Evolutionary conservation across 92 coral and sea anemone species (phyloP), one percentile per base, ranked within the genome.

Genomic region (Phenganax subtilis): DNA sequence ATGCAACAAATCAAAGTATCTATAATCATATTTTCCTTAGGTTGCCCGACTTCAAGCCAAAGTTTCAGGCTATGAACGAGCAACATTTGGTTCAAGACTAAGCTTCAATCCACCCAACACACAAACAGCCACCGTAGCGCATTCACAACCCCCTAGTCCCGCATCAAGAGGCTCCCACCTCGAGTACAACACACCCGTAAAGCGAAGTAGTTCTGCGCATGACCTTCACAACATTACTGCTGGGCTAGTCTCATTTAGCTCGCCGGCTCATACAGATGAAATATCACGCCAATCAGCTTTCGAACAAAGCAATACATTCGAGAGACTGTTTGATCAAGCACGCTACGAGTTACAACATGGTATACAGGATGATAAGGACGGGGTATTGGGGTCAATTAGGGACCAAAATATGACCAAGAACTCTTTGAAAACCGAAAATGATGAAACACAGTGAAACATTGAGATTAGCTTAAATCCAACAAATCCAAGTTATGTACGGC

Each of bases 61-160:
- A 82, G 86, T 96, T 29, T 96, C 99, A 6, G 99, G 99, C 9
- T 96, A 96, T 84, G 99, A 96, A 77, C 89, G 99, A 57, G 99
- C 99, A 27, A 92, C 96, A 72, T 96, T 96, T 79, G 99, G 99
- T 55, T 79, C 83, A 9, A 63, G 83, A 63, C 68, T 79, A 79
- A 63, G 65, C 57, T 47, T 79, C 56, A 54, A 54, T 52, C 73
- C 81, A 6, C 70, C 83, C 12, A 28, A 79, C 17, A 44, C 74
- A 63, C 74, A 28, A 52, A 15, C 61, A 12, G 31, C 83, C 55
- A 20, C 72, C 63, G 30, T 20, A 44, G 72, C 56, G 16, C 73
- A 51, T 6, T 65, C 72, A 2, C 73, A 63, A 17, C 74, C 61
- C 10, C 17, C 51, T 64, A 55, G 61, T 44, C 54, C 62, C 10